A percentile compares a stretch with the other conserved stretches of the same genome.
These are phyloP conservation scores for Shargacucullia verbasci DNA, from an alignment of 2,888 invertebrate species.

Conservation along the genomic window DNA sequence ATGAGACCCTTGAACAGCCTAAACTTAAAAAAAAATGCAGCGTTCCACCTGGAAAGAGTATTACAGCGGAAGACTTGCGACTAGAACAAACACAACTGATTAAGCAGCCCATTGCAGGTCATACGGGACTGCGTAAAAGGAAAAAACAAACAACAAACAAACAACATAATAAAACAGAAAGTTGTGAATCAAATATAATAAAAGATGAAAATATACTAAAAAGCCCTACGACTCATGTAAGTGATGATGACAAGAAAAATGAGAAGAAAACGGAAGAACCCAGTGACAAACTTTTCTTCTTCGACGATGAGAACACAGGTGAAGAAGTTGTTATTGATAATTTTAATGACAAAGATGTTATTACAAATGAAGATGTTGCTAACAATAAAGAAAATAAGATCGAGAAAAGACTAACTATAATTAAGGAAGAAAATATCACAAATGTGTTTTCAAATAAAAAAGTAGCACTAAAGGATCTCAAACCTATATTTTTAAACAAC, in stretches of 20 bases:
- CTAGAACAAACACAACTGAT: not conserved
- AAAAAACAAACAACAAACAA: slow-evolving; percentile 17
- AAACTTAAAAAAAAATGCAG: slow-evolving; percentile 18
- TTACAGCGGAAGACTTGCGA: slow-evolving; percentile 14
- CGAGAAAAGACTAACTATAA: slow-evolving; percentile 24
- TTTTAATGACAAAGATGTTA: too few relatives aligned
- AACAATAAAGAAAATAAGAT: slow-evolving; percentile 20
- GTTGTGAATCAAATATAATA: slow-evolving; percentile 23
- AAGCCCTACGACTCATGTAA: not conserved
- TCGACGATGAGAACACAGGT: too few relatives aligned
- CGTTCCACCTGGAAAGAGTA: slow-evolving; percentile 17
- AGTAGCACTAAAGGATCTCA: slow-evolving; percentile 19
- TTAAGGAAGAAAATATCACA: slow-evolving; percentile 25
- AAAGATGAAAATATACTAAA: slow-evolving; percentile 19
- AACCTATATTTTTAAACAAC: too few relatives aligned
- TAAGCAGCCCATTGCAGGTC: slow-evolving; percentile 22
- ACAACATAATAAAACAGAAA: too few relatives aligned
- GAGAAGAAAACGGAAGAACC: too few relatives aligned
- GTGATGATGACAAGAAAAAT: too few relatives aligned
- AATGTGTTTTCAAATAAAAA: slow-evolving; percentile 22
- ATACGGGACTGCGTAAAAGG: slow-evolving; percentile 26
- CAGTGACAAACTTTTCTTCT: too few relatives aligned
- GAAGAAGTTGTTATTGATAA: too few relatives aligned
- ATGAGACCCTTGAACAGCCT: slow-evolving; percentile 14
- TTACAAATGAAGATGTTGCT: too few relatives aligned